Percentiles rank a stretch among this genome's conserved stretches.
These are phyloP conservation scores for Drosophila murphyi DNA, from an alignment of 1,140 invertebrate genomes.

Conservation along the genomic window DNA sequence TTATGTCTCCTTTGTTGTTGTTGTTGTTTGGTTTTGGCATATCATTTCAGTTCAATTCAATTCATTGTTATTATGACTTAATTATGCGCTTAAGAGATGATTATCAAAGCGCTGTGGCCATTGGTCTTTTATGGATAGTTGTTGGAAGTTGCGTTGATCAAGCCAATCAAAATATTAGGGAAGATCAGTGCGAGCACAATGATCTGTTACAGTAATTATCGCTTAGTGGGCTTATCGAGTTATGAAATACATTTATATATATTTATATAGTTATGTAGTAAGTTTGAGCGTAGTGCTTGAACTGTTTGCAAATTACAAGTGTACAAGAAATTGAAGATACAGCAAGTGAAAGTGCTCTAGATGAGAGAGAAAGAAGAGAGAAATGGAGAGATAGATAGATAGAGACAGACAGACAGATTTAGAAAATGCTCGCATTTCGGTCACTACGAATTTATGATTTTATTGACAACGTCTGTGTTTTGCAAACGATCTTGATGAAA, in stretches of 20 bases:
- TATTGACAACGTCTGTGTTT: too few species aligned
- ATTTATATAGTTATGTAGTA: too few species aligned
- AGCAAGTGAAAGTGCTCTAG: too few species aligned
- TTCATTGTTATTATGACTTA: constrained; percentile 76
- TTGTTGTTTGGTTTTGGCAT: constrained; percentile 61
- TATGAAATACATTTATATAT: too few species aligned
- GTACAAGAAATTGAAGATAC: background rate
- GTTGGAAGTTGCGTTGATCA: background rate
- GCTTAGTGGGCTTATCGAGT: too few species aligned
- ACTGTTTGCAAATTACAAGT: background rate
- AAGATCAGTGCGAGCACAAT: background rate
- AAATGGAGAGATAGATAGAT: too few species aligned
- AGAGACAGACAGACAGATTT: too few species aligned
- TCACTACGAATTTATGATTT: too few species aligned
- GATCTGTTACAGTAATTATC: too few species aligned
- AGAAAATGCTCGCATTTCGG: too few species aligned
- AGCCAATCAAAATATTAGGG: background rate
- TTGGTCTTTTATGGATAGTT: constrained; percentile 43
- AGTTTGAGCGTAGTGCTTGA: background rate
- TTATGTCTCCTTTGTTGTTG: constrained; percentile 15
- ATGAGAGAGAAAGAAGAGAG: too few species aligned
- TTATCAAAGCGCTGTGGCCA: constrained; percentile 57
- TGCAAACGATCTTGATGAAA: too few species aligned
- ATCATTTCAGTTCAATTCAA: constrained; percentile 55
- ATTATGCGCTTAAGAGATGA: constrained; percentile 75